Percentiles rank a stretch among this genome's conserved stretches.
Evolutionary conservation across 92 coral and sea anemone species (phyloP).

Genomic region (Pocillopora meandrina): DNA sequence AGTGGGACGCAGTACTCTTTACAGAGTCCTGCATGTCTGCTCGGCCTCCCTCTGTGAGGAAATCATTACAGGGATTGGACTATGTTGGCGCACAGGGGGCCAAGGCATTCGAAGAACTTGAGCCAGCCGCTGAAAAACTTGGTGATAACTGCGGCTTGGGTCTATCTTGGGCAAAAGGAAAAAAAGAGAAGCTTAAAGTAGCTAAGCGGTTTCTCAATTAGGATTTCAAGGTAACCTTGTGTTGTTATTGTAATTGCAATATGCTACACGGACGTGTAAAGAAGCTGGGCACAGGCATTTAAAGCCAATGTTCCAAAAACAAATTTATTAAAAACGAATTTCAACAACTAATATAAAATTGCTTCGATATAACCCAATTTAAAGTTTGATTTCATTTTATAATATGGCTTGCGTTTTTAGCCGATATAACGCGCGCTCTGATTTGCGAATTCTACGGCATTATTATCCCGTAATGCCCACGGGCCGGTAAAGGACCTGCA

Average conservation of each 20-base stretch:
- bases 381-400: background rate
- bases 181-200: constrained; percentile 34
- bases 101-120: constrained; percentile 56
- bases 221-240: constrained; percentile 13
- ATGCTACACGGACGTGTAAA: background rate
- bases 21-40: constrained; percentile 40
- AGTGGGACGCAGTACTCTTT: constrained; percentile 42
- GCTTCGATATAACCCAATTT: background rate
- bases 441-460: too few species aligned
- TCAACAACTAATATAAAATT: background rate
- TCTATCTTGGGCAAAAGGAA: constrained; percentile 45
- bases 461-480: too few species aligned
- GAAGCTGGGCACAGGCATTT: constrained; percentile 18
- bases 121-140: constrained; percentile 28
- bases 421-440: too few species aligned
- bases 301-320: constrained; percentile 3
- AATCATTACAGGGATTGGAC: constrained; percentile 48
- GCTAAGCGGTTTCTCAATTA: constrained; percentile 10
- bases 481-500: too few species aligned
- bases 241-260: background rate
- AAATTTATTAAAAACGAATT: background rate
- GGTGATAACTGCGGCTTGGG: constrained; percentile 38
- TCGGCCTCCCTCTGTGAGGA: constrained; percentile 35
- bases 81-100: constrained; percentile 40
- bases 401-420: too few species aligned